Evolutionary conservation across 2,797 vertebrate genomes (phyloP).

Genomic region (Agapornis canus): DNA sequence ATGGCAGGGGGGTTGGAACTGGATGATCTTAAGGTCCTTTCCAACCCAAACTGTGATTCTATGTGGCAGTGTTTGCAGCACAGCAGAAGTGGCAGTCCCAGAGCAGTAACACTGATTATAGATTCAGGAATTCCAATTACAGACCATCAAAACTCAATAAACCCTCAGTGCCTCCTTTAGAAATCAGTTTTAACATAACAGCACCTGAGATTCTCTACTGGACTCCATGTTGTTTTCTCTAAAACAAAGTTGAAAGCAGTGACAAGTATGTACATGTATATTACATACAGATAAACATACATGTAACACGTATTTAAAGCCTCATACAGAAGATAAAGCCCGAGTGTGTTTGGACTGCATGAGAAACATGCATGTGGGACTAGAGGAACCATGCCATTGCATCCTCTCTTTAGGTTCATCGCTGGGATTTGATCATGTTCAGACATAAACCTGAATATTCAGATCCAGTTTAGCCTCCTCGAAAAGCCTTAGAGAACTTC

Average conservation of each 20-base stretch:
- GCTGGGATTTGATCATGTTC: not conserved
- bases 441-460: not conserved
- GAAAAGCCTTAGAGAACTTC: not conserved
- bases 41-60: no score
- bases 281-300: not conserved
- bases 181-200: not conserved
- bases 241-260: not conserved
- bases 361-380: not conserved
- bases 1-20: no score
- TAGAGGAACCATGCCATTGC: not conserved
- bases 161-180: not conserved
- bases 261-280: rapidly evolving
- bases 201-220: not conserved
- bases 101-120: not conserved
- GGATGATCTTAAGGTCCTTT: no score
- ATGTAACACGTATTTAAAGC: not conserved
- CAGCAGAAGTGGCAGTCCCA: not conserved
- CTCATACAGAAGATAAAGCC: not conserved
- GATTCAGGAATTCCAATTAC: not conserved
- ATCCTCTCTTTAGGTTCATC: not conserved
- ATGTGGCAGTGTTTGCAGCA: rapidly evolving
- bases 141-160: not conserved
- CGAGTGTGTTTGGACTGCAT: rapidly evolving
- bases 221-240: not conserved
- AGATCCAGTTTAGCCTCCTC: not conserved